Conservation (phyloP, 2,888 invertebrate genomes). For the Anthophora plumipes region DNA sequence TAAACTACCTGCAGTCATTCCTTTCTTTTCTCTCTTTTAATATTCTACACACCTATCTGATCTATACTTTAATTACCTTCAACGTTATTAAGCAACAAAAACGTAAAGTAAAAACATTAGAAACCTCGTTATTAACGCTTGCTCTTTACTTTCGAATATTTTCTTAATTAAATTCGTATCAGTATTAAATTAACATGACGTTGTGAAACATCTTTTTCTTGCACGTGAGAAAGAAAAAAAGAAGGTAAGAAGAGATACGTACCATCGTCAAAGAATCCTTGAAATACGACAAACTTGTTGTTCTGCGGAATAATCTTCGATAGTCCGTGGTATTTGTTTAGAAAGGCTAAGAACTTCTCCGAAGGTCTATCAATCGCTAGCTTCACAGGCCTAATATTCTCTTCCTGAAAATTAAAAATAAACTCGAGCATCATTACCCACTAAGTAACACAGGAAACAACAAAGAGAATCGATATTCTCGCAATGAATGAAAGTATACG, state of each 20-base stretch:
- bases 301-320: conserved; percentile 90
- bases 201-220: not conserved
- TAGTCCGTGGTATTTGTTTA: conserved; percentile 92
- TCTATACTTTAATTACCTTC: too few species aligned
- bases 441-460: not conserved
- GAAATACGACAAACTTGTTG: conserved; percentile 95
- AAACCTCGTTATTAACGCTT: too few species aligned
- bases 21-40: not conserved
- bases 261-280: conserved; percentile 89
- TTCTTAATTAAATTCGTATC: not conserved
- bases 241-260: conserved; percentile 35
- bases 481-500: not conserved
- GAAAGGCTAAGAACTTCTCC: conserved; percentile 93
- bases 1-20: not conserved
- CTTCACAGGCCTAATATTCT: conserved; percentile 88
- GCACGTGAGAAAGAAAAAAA: too few species aligned
- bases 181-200: not conserved
- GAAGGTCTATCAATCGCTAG: conserved; percentile 98
- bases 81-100: too few species aligned
- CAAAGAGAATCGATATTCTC: not conserved
- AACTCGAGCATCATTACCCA: not conserved
- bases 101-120: not conserved
- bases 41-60: too few species aligned
- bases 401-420: conserved; percentile 86
- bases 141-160: too few species aligned